Base-by-base conservation (phyloP, 2,888 invertebrate species). In the Drosophila neonasuta region DNA sequence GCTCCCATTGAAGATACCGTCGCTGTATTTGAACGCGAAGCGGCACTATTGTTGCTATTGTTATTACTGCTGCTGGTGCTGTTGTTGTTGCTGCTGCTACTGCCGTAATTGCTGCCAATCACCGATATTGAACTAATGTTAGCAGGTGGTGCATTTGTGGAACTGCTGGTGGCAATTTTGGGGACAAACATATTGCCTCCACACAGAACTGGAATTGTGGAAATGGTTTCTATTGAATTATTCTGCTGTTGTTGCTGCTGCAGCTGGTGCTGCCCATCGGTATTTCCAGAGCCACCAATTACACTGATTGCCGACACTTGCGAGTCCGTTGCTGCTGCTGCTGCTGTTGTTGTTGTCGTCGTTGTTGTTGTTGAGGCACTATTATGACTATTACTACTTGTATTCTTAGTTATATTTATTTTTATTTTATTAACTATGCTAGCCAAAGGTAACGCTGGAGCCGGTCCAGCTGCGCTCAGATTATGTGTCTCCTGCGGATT, bases 321-420 rank as follows among this genome's bases (percentile, higher is more conserved):
- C 52, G 75, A 67, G 64, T 79, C 79, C 49, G 61, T 52, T 51
- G 70, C 42, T 56, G 76, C 49, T 55, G 76, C 49, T 55, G 61
- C 52, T 46, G 69, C 52, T 44, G 69, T 54, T 20, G 61, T 39
- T 20, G 68, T 54, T 42, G 64, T n/a, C 11, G 66, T 61, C n/a
- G 69, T 57, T 13, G 70, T 66, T 68, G 74, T 79, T 59, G 63
- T 70, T 73, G 24, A 89, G 79, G 84, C 81, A 81, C 82, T 84
- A 85, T 77, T 83, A 86, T 86, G 80, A 84, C 80, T 87, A 80
- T 90, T 90, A 79, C 91, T 89, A 88, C 91, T 91, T 85, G 92
- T 91, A 87, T 94, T 92, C 90, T 95, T 96, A 79, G 94, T 94
- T 87, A 96, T 96, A 92, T 96, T 96, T 90, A 96, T 96, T 86